phyloP scores from a whole-genome alignment of 2,797 vertebrate species.

The Pipistrellus pygmaeus region DNA sequence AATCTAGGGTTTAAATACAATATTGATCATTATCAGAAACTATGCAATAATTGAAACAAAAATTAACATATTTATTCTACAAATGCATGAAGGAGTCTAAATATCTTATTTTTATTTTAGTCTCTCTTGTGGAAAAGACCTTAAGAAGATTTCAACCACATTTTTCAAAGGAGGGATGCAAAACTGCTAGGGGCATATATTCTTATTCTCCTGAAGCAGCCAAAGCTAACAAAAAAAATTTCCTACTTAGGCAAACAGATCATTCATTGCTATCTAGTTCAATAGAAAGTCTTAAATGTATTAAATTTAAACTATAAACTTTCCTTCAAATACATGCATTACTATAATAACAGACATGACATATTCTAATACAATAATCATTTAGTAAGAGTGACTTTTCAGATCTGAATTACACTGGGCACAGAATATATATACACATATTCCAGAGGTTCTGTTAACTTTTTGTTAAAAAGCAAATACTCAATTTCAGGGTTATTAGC shows the following conservation, averaged over 20 bases:
- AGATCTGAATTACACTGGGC: neutral
- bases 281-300: conserved; percentile 3
- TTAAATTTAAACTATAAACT: conserved; percentile 23
- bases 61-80: conserved; percentile 16
- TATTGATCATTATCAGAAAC: neutral
- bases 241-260: neutral
- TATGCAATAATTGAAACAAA: conserved; percentile 24
- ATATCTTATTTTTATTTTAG: neutral
- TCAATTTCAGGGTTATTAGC: neutral
- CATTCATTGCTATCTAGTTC: neutral
- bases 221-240: conserved; percentile 7
- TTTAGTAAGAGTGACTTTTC: neutral
- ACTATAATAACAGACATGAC: neutral
- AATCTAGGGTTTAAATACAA: neutral
- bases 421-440: neutral
- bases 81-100: neutral
- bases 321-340: conserved; percentile 32
- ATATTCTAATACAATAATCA: neutral
- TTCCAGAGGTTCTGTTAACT: neutral
- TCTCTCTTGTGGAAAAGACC: neutral
- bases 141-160: neutral
- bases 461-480: neutral
- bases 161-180: neutral
- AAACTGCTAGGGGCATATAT: neutral
- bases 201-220: neutral